Evolutionary conservation across 1,140 invertebrate species (phyloP).

Genomic region (Reticulitermes speratus): DNA sequence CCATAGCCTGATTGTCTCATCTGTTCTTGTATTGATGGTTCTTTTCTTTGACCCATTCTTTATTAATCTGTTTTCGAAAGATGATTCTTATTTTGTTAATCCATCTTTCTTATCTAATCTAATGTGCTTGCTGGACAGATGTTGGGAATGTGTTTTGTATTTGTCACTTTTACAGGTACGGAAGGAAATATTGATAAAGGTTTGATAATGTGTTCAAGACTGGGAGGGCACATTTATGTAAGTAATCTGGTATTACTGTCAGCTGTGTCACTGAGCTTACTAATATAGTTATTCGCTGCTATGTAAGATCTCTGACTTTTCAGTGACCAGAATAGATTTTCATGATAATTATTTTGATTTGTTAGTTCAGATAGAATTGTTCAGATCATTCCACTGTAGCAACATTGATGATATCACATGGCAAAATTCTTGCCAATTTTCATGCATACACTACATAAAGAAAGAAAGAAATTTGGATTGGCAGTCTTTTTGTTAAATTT

Average conservation of each 20-base stretch:
- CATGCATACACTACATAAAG: too few relatives aligned
- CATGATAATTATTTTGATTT: too few relatives aligned
- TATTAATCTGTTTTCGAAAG: not conserved
- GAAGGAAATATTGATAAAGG: slow-evolving; percentile 30
- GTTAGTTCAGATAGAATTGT: too few relatives aligned
- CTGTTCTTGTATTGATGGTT: not conserved
- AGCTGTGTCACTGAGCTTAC: not conserved
- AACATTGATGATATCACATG: too few relatives aligned
- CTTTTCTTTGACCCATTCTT: not conserved
- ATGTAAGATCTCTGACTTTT: too few relatives aligned
- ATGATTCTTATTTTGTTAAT: not conserved
- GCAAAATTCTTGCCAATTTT: too few relatives aligned
- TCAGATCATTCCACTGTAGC: too few relatives aligned
- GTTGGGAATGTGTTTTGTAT: slow-evolving; percentile 23
- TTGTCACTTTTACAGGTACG: slow-evolving; percentile 32
- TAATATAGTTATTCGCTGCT: not conserved
- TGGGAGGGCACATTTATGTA: slow-evolving; percentile 23
- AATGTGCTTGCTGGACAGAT: slow-evolving; percentile 10
- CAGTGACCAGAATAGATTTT: too few relatives aligned
- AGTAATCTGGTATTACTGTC: slow-evolving; percentile 19
- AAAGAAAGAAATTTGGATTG: too few relatives aligned
- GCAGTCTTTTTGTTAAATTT: too few relatives aligned
- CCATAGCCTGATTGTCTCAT: not conserved
- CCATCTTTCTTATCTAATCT: not conserved
- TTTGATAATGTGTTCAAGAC: slow-evolving; percentile 10